Percentiles rank a stretch among this genome's conserved stretches.
Evolutionary conservation across 2,888 invertebrate genomes (phyloP).

Genomic region (Netelia fuscicornis): DNA sequence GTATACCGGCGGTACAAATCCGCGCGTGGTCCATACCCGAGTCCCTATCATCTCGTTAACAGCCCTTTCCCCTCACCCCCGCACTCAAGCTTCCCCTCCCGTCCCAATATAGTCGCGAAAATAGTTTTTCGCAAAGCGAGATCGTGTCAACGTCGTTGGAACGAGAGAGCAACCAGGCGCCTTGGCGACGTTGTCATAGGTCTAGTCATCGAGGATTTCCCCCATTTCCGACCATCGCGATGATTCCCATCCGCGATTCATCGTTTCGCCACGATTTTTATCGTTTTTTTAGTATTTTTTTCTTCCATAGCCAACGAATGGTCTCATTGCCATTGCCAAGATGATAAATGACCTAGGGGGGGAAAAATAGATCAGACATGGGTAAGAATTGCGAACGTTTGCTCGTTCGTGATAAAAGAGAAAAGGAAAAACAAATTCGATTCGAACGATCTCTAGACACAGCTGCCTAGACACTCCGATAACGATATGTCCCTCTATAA

Average conservation of each 20-base stretch:
- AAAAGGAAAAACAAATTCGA: not conserved
- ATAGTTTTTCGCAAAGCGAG: constrained; percentile 70
- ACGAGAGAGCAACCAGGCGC: not conserved
- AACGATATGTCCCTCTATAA: constrained; percentile 41
- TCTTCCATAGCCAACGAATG: not conserved
- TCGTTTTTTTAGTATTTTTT: not conserved
- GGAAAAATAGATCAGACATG: not conserved
- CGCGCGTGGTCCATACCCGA: not conserved
- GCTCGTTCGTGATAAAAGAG: not conserved
- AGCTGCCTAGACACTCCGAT: constrained; percentile 46
- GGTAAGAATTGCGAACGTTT: constrained; percentile 6
- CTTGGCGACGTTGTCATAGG: not conserved
- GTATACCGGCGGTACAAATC: not conserved
- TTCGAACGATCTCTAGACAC: constrained; percentile 14
- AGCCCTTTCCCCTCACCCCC: not conserved
- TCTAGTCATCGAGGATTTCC: not conserved
- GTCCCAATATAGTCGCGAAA: constrained; percentile 76
- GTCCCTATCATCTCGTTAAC: constrained; percentile 38
- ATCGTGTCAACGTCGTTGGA: not conserved
- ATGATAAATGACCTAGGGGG: constrained; percentile 8
- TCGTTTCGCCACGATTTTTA: not conserved
- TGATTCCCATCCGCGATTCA: not conserved
- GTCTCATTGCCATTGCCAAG: constrained; percentile 41
- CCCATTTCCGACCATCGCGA: not conserved
- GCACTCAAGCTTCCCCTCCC: constrained; percentile 58